A percentile compares a stretch with the other conserved stretches of the same genome.
Conservation (phyloP, 2,797 vertebrate species). For the Crotalus adamanteus region DNA sequence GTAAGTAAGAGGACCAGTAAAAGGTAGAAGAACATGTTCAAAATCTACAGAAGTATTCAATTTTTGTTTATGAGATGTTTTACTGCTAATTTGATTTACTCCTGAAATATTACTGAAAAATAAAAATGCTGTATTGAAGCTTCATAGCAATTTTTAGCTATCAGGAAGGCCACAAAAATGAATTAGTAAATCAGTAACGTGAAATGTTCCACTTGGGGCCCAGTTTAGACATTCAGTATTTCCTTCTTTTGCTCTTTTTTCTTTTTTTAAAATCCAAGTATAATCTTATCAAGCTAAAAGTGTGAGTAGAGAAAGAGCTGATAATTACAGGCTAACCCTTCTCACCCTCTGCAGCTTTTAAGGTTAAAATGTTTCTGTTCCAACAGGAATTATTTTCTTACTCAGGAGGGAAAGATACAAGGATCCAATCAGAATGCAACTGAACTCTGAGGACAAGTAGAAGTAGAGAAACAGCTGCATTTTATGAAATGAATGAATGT, state of each 20-base stretch:
- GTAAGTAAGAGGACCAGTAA: background rate
- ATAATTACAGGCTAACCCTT: background rate
- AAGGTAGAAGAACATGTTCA: background rate
- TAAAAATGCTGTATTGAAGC: background rate
- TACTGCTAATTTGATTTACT: background rate
- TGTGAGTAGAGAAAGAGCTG: background rate
- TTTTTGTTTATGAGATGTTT: constrained; percentile 22
- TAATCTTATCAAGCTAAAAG: background rate
- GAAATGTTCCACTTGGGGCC: background rate
- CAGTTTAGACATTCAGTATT: background rate
- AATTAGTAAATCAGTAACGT: background rate
- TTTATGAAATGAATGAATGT: constrained; percentile 8
- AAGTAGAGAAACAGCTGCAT: background rate
- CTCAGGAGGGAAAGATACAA: background rate
- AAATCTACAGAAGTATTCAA: background rate
- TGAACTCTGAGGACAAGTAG: background rate
- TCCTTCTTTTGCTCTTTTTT: background rate
- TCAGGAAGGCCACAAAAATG: background rate
- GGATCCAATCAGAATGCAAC: background rate
- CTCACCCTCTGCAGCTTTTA: background rate
- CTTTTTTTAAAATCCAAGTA: background rate
- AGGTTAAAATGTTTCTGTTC: background rate
- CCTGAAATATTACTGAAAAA: constrained; percentile 6
- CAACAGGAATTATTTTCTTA: background rate
- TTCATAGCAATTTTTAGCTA: background rate